phyloP scores from a whole-genome alignment of 92 coral and sea anemone genomes.

The Epizoanthus scotinus region DNA sequence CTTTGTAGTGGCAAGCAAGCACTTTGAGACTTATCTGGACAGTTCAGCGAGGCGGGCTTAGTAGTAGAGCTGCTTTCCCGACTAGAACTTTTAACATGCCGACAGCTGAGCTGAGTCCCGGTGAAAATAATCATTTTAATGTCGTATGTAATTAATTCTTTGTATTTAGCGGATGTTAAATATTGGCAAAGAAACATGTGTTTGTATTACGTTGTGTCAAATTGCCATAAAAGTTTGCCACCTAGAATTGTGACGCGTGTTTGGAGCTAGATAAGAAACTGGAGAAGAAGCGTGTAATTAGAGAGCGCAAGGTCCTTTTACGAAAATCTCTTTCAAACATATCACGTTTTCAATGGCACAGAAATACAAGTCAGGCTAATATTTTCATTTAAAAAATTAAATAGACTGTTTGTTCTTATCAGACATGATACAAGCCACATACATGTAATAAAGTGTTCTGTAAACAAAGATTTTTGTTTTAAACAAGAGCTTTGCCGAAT shows the following conservation, averaged over 20 bases:
- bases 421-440: slow-evolving; percentile 27
- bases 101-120: slow-evolving; percentile 30
- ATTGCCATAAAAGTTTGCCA: not conserved
- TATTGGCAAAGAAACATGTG: slow-evolving; percentile 7
- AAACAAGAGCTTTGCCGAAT: slow-evolving; percentile 23
- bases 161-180: slow-evolving; percentile 43
- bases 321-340: too few relatives aligned
- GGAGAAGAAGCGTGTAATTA: too few relatives aligned
- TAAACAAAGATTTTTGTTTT: slow-evolving; percentile 34
- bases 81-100: too few relatives aligned
- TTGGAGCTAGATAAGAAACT: too few relatives aligned
- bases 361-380: not conserved
- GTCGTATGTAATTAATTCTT: slow-evolving; percentile 25
- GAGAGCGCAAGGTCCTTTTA: too few relatives aligned
- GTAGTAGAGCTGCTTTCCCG: too few relatives aligned
- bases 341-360: not conserved
- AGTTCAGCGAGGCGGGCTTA: too few relatives aligned
- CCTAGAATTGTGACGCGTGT: too few relatives aligned
- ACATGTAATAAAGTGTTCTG: slow-evolving; percentile 24
- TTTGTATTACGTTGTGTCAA: not conserved
- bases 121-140: slow-evolving; percentile 1
- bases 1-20: too few relatives aligned
- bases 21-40: too few relatives aligned
- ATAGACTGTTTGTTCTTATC: slow-evolving; percentile 9
- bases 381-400: slow-evolving; percentile 6